Evolutionary conservation across 2,797 vertebrate genomes (phyloP), one percentile per base, ranked within the genome.

Genomic region (Spea hammondii): DNA sequence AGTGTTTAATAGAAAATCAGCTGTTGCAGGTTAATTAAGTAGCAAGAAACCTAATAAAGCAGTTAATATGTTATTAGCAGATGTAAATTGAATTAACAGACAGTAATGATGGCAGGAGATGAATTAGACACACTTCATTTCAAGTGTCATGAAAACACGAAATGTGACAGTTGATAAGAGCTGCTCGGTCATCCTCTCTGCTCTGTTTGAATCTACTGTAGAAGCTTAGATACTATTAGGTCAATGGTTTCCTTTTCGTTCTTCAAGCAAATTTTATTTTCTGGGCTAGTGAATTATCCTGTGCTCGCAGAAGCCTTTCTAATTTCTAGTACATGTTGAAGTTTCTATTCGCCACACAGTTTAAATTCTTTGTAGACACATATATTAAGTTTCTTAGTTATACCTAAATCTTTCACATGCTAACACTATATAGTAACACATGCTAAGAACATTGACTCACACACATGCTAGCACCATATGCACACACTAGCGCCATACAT

Each of bases 111-210:
- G 55, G 76, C 68, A 51, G 68, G 47, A 70, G 49, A 71, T 71
- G 32, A 57, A 71, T 77, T 71, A 71, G 57, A 62, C 47, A 53
- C 67, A 77, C 67, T 77, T 70, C n/a, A 77, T 77, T 77, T 77
- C n/a, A 70, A 44, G 66, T 53, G 66, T 62, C 65, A 76, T 57
- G 59, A 13, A n/a, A 50, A 68, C 53, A 17, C 47, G 48, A 46
- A 76, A 67, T 59, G 6, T 69, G 74, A 48, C 65, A 49, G 54
- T 12, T 59, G 50, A 50, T 32, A 66, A 53, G 45, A 14, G 46
- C 13, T n/a, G 11, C 17, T 50, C n/a, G 66, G 59, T 17, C 72
- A 17, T n/a, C 45, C 9, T 8, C 55, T 72, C 71, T 17, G 11
- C 71, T 72, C 55, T 3, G 49, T 62, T 62, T 32, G n/a, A 17